A percentile compares a stretch with the other conserved stretches of the same genome.
These are phyloP conservation scores for Apostichopus japonicus DNA, from an alignment of 35 echinoderm and acorn worm species.

Conservation along the genomic window DNA sequence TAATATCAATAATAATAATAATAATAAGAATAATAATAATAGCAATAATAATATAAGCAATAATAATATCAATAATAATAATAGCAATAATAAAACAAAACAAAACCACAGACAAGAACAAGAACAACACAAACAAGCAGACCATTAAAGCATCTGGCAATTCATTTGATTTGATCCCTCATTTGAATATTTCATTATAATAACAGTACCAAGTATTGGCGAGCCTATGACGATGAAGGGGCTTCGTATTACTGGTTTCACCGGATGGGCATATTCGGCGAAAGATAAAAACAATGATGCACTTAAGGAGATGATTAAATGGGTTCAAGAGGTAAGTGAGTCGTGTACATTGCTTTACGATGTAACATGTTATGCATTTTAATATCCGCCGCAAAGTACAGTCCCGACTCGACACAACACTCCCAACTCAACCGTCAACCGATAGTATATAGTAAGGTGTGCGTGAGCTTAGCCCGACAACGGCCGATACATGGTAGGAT, in stretches of 20 bases:
- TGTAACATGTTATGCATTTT: too few species aligned
- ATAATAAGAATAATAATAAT: background rate
- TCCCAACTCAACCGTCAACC: too few species aligned
- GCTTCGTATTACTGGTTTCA: background rate
- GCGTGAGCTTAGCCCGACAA: too few species aligned
- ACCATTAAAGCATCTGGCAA: too few species aligned
- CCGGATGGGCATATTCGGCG: background rate
- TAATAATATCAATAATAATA: background rate
- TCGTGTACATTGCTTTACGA: too few species aligned
- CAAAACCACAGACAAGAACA: background rate
- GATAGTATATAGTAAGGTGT: too few species aligned
- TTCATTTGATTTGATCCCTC: background rate
- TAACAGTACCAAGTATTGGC: background rate
- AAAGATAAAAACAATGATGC: background rate
- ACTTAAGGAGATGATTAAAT: conserved; percentile 9
- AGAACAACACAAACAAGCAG: background rate
- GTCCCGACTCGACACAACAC: too few species aligned
- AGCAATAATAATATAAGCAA: too few species aligned
- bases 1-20: background rate
- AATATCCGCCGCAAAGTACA: too few species aligned
- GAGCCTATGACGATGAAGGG: background rate
- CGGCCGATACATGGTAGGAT: too few species aligned
- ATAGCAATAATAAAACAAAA: too few species aligned
- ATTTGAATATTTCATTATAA: background rate
- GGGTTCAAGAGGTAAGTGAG: background rate